Conservation (phyloP, 2,888 invertebrate species). For the Strigamia crassipes region DNA sequence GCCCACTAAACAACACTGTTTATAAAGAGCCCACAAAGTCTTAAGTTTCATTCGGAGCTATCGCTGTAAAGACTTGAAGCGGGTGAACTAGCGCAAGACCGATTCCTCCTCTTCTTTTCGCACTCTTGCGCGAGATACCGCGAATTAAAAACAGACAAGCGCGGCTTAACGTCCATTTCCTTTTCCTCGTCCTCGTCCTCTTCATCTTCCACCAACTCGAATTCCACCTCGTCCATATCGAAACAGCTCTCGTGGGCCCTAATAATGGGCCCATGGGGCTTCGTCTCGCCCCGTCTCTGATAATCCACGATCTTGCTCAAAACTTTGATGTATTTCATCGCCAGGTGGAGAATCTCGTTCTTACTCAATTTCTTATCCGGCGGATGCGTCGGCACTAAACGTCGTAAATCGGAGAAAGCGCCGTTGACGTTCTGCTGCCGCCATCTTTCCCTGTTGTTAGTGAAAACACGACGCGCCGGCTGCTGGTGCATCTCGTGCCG, state of each 20-base stretch:
- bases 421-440: constrained; percentile 96
- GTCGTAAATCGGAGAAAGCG: constrained; percentile 88
- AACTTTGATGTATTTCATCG: constrained; percentile 82
- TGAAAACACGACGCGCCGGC: constrained; percentile 76
- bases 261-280: too few relatives aligned
- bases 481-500: background rate
- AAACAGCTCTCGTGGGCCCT: background rate
- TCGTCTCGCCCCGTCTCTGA: constrained; percentile 70
- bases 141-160: background rate
- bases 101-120: background rate
- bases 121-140: background rate
- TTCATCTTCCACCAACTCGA: background rate
- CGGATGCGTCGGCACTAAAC: constrained; percentile 93
- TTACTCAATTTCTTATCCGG: constrained; percentile 96
- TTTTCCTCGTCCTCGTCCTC: too few relatives aligned
- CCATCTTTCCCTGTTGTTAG: constrained; percentile 92
- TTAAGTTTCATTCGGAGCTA: constrained; percentile 34
- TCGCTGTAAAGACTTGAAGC: constrained; percentile 36
- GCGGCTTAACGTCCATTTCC: constrained; percentile 20
- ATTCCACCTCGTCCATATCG: background rate
- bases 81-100: background rate
- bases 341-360: constrained; percentile 91
- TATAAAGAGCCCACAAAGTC: too few relatives aligned
- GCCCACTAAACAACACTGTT: too few relatives aligned
- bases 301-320: constrained; percentile 85